Percentiles rank a stretch among this genome's conserved stretches.
Evolutionary conservation across 2,113 vertebrate species (phyloP).

Genomic region (Gopherus evgoodei): DNA sequence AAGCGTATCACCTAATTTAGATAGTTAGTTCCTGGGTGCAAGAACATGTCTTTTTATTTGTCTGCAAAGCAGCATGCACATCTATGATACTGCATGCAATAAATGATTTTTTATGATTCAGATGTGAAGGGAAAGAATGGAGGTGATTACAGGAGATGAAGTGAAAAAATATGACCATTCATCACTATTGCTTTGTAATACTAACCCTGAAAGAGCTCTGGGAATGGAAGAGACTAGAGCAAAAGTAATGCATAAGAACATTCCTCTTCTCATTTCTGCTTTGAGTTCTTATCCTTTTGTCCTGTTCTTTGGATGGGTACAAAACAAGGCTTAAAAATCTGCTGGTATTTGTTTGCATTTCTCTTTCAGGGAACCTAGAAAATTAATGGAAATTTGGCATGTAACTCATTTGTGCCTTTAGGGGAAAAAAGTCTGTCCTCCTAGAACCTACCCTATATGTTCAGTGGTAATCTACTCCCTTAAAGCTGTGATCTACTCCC

Average conservation of each 20-base stretch:
- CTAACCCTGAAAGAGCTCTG: not conserved
- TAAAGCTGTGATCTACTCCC: constrained; percentile 12
- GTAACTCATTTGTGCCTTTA: not conserved
- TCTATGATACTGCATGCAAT: not conserved
- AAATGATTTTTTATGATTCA: not conserved
- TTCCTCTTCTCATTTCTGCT: not conserved
- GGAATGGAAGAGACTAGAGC: not conserved
- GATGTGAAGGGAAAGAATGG: rapidly evolving
- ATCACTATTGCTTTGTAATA: not conserved
- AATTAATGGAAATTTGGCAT: not conserved
- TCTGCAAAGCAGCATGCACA: rapidly evolving
- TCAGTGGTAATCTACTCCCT: constrained; percentile 5
- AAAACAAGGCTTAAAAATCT: not conserved
- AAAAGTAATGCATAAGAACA: not conserved
- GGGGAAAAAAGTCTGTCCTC: not conserved
- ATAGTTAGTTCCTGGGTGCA: not conserved
- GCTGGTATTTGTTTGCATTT: not conserved
- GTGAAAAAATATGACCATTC: not conserved
- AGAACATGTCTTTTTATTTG: not conserved
- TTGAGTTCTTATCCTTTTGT: not conserved
- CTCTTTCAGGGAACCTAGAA: not conserved
- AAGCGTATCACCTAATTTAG: not conserved
- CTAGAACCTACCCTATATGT: not conserved
- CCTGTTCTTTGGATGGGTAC: not conserved
- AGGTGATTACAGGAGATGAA: not conserved